Conservation (phyloP, 2,888 invertebrate genomes). For the Theodoxus fluviatilis region DNA sequence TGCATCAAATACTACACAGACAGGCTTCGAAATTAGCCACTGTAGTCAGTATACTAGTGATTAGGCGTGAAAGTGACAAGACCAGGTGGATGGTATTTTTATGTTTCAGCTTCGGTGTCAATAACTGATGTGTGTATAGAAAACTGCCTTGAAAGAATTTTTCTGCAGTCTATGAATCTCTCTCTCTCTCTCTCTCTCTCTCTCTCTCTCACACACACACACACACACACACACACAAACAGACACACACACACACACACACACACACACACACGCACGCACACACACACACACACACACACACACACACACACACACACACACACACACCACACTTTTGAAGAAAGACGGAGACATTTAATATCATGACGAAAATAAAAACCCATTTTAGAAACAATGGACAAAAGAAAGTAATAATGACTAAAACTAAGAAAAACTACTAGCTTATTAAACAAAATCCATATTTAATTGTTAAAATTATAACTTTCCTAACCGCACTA, state of each 20-base stretch:
- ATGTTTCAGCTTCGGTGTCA: too few relatives aligned
- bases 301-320: constrained; percentile 6
- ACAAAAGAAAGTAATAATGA: neutral
- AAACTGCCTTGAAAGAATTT: too few relatives aligned
- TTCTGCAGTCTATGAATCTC: too few relatives aligned
- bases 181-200: neutral
- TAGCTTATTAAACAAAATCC: too few relatives aligned
- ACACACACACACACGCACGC: neutral
- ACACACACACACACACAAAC: constrained; percentile 16
- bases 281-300: neutral
- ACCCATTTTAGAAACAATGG: neutral
- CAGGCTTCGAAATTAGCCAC: too few relatives aligned
- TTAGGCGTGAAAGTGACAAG: too few relatives aligned
- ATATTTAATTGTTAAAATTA: too few relatives aligned
- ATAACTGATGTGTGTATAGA: too few relatives aligned
- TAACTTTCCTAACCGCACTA: too few relatives aligned
- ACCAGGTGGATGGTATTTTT: too few relatives aligned
- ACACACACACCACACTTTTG: constrained; percentile 2
- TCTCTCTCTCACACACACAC: constrained; percentile 6
- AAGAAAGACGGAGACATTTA: neutral
- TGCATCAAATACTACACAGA: too few relatives aligned
- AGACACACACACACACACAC: constrained; percentile 8
- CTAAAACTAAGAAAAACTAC: neutral
- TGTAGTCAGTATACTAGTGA: too few relatives aligned
- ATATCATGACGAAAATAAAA: neutral